Evolutionary conservation across 2,888 invertebrate species (phyloP), one percentile per base, ranked within the genome.

Genomic region (Zootermopsis nevadensis): DNA sequence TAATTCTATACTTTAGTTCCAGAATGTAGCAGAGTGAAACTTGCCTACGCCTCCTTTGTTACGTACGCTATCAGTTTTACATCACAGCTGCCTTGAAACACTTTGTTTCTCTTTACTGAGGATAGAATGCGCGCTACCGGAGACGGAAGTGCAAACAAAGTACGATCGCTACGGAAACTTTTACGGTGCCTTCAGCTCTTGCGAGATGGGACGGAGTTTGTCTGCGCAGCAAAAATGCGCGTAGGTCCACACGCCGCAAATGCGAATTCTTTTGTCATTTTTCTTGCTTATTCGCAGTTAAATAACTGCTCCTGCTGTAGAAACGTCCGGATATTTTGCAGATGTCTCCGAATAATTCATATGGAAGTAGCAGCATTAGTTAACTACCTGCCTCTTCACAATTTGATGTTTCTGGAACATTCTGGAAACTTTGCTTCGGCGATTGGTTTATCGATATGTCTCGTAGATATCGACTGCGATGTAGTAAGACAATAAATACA

Each of bases 111-210:
- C 69, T 31, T 69, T 69, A 69, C 27, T 69, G 31, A 27, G 30
- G 69, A 69, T 69, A 69, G 69, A 31, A 27, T 31, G 69, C 69
- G 66, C 66, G 66, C 27, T 66, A 24, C 66, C 66, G 66, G 66
- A 66, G 27, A 31, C 27, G 69, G 31, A 69, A 69, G 4, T 30
- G 69, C 69, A 69, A 69, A 69, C 69, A 69, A 69, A 69, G 69
- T 31, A 69, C 30, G 30, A 31, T n/a, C 30, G 27, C 30, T 27
- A 27, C 69, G 69, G 69, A 69, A 69, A 69, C 27, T 27, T 69
- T 69, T 69, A 15, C 69, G 27, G 12, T 69, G n/a, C 27, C 69
- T 69, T 69, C 69, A 27, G 69, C 27, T 69, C 31, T 48, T 15
- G 48, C 48, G 48, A 48, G 15, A 48, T 8, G 15, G 48, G 48